Percentiles rank a stretch among this genome's conserved stretches.
Conservation (phyloP, 2,888 invertebrate genomes). For the Agrotis puta region DNA sequence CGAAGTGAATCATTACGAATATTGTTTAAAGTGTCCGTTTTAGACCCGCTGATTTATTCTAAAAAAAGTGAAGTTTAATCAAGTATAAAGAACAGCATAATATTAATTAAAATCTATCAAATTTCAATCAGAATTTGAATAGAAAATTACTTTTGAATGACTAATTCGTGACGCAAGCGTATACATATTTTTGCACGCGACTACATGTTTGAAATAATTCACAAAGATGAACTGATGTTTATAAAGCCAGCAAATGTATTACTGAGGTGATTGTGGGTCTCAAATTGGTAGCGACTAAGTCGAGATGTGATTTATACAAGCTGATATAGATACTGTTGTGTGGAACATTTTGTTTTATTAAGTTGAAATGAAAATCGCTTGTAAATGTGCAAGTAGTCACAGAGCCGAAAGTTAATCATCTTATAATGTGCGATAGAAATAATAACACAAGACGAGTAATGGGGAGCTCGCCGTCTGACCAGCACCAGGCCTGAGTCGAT, state of each 20-base stretch:
- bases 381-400: neutral
- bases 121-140: neutral
- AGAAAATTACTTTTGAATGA: neutral
- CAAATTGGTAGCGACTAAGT: constrained; percentile 79
- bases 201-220: constrained; percentile 19
- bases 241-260: constrained; percentile 50
- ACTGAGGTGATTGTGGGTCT: constrained; percentile 76
- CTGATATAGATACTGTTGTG: constrained; percentile 40
- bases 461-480: too few species aligned
- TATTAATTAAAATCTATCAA: neutral
- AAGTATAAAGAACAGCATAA: neutral
- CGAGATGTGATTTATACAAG: constrained; percentile 65
- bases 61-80: neutral
- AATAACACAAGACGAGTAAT: too few species aligned
- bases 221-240: constrained; percentile 56
- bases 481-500: neutral
- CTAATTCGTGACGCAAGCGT: neutral
- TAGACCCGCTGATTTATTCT: neutral
- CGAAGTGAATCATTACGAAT: too few species aligned
- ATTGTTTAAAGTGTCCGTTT: too few species aligned
- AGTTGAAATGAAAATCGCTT: neutral
- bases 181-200: constrained; percentile 19
- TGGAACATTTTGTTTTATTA: constrained; percentile 47
- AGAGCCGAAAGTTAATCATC: neutral
- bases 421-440: neutral